phyloP scores from a whole-genome alignment of 2,888 invertebrate species.

The Tiliacea citrago region DNA sequence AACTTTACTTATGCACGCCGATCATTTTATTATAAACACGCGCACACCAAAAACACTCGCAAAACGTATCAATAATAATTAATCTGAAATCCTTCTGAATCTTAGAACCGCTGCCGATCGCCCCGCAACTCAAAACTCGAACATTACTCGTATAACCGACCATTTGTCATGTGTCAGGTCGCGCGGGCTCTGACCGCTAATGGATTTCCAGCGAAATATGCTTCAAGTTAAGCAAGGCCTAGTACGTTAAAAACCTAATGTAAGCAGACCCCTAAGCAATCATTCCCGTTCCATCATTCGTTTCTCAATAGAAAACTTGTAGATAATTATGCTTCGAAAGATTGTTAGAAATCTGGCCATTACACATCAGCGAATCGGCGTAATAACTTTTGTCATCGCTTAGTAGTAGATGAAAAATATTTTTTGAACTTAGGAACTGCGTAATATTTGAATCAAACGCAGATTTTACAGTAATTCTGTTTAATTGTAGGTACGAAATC shows the following conservation, averaged over 20 bases:
- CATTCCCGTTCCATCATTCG: background rate
- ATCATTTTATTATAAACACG: too few species aligned
- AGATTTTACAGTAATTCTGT: too few species aligned
- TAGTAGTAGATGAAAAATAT: background rate
- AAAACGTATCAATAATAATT: conserved; percentile 13
- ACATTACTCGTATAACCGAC: conserved; percentile 69
- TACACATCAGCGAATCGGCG: background rate
- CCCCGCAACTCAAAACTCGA: conserved; percentile 52
- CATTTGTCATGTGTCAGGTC: conserved; percentile 74
- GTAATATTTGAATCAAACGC: too few species aligned
- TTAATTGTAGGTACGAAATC: too few species aligned
- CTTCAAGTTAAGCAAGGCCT: conserved; percentile 1
- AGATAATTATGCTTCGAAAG: too few species aligned
- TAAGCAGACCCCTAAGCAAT: background rate
- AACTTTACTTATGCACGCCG: background rate
- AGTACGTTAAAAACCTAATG: background rate
- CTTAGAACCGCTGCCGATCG: conserved; percentile 22
- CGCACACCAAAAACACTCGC: background rate
- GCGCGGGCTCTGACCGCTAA: conserved; percentile 69
- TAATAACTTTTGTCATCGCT: background rate
- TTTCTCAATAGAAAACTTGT: background rate
- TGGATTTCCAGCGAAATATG: conserved; percentile 66
- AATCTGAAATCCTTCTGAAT: conserved; percentile 6
- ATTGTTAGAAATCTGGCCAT: background rate
- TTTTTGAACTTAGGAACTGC: background rate